Evolutionary conservation across 2,888 invertebrate genomes (phyloP), one percentile per base, ranked within the genome.

Genomic region (Podotricha telesiphe): DNA sequence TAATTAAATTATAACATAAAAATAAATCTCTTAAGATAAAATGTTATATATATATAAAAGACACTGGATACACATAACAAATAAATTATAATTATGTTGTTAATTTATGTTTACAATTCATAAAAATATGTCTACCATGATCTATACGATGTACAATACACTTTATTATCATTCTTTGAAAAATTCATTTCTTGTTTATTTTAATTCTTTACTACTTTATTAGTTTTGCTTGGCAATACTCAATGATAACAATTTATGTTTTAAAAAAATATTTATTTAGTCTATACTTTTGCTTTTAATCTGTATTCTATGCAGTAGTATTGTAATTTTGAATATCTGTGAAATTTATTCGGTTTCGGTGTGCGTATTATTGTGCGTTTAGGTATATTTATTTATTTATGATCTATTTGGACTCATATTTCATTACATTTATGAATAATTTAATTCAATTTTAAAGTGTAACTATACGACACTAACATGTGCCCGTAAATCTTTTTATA

Each of bases 301-400:
- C 40, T 50, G 51, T 67, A 8, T 1, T 15, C 45, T 2, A 22
- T 28, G 4, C 10, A 20, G 15, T 19, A 17, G 15, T 1, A 45
- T n/a, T n/a, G n/a, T 53, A 28, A 40, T 62, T 59, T 53, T 20
- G n/a, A n/a, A 37, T 67, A 62, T 62, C 67, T 67, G 53, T 67
- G 53, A 22, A 53, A n/a, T 40, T 42, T 47, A 53, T 42, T 65
- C 20, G 13, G 59, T 55, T 50, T 58, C 58, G 69, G 67, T 67
- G 69, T 70, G 62, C 67, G 69, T 62, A 66, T 62, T 70, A 67
- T 70, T 69, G 61, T 67, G 50, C 48, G 61, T 63, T 63, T 56
- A 48, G n/a, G 11, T 48, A 19, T 45, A 62, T 62, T 53, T 67
- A 47, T 62, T 67, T 45, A 34, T 55, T 28, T 62, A 47, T 17